Evolutionary conservation across 2,888 invertebrate genomes (phyloP).

Genomic region (Argyresthia albistria): DNA sequence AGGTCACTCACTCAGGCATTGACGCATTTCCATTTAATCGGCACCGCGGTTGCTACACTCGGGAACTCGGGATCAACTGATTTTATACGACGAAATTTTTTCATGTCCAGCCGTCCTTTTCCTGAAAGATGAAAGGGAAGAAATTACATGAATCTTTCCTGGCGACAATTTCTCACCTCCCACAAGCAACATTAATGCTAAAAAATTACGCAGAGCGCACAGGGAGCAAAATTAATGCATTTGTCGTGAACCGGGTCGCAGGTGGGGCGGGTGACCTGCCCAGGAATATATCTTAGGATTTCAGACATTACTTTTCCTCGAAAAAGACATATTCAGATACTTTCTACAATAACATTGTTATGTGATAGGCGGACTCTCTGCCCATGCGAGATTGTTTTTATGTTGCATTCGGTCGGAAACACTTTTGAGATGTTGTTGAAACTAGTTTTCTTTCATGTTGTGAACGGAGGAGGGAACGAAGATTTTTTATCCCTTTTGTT

Average conservation of each 20-base stretch:
- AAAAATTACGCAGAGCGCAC: constrained; percentile 28
- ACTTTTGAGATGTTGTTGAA: constrained; percentile 1
- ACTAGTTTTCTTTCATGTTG: constrained; percentile 1
- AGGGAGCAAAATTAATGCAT: constrained; percentile 28
- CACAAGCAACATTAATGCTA: constrained; percentile 29
- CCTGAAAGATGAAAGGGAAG: constrained; percentile 9
- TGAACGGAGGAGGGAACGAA: constrained; percentile 1
- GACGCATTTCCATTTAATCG: not conserved
- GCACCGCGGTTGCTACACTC: not conserved
- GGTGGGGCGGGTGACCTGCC: constrained; percentile 13
- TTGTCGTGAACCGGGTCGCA: constrained; percentile 16
- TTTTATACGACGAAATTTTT: not conserved
- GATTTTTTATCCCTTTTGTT: not conserved
- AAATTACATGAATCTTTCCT: constrained; percentile 19
- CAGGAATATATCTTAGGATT: constrained; percentile 1
- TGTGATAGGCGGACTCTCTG: not conserved
- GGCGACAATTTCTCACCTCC: constrained; percentile 25
- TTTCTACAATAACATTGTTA: constrained; percentile 1
- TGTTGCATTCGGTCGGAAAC: constrained; percentile 1
- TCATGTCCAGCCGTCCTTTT: not conserved
- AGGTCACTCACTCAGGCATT: not conserved
- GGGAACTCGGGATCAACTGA: not conserved
- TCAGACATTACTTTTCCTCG: not conserved
- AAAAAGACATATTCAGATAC: not conserved
- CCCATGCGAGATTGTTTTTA: not conserved